phyloP scores from a whole-genome alignment of 2,113 vertebrate species.

The Astatoreochromis straeleni region DNA sequence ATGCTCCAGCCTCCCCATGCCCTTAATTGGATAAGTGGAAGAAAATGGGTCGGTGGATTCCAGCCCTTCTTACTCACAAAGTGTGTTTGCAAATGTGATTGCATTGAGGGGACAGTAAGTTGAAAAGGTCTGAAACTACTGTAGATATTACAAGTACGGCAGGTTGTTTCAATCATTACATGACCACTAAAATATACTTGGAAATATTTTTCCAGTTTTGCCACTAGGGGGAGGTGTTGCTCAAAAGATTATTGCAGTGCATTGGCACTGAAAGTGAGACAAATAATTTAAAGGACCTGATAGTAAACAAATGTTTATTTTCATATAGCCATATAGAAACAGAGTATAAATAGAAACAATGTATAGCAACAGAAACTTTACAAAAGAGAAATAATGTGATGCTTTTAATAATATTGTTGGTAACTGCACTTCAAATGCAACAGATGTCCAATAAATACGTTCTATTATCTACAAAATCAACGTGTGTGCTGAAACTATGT shows the following conservation, averaged over 20 bases:
- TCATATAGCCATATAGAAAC: conserved; percentile 32
- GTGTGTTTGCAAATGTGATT: neutral
- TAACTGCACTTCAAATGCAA: conserved; percentile 30
- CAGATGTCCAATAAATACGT: conserved; percentile 74
- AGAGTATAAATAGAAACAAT: conserved; percentile 67
- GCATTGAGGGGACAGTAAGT: neutral
- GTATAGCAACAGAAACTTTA: conserved; percentile 54
- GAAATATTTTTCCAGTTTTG: neutral
- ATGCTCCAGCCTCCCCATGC: neutral
- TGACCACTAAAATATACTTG: neutral
- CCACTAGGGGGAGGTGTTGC: conserved; percentile 37
- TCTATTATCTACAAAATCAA: conserved; percentile 58
- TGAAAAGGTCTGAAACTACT: neutral
- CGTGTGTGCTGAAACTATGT: conserved; percentile 10
- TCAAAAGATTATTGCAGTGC: neutral
- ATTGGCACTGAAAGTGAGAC: neutral
- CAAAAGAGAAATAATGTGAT: conserved; percentile 29
- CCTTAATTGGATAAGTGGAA: neutral
- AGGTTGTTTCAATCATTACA: neutral
- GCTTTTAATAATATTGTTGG: neutral
- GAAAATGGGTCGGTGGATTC: neutral
- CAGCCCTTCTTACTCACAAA: neutral
- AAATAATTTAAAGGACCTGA: neutral
- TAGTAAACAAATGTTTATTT: conserved; percentile 57
- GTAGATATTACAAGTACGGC: neutral